Percentiles rank a stretch among this genome's conserved stretches.
Conservation (phyloP, 2,888 invertebrate genomes). For the Euclidia mi region DNA sequence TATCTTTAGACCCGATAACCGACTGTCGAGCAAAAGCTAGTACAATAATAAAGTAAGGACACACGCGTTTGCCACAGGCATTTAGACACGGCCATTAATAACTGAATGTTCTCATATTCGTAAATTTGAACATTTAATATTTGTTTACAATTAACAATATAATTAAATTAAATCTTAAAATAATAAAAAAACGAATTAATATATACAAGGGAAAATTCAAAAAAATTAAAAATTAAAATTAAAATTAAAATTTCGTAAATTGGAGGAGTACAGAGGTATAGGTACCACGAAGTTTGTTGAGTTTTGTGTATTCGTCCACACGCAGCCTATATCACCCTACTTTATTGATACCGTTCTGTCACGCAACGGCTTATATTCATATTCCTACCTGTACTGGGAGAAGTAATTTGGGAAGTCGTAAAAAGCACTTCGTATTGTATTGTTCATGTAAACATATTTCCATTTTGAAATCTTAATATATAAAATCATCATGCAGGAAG, state of each 20-base stretch:
- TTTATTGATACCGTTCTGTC: slow-evolving; percentile 48
- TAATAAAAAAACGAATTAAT: too few species aligned
- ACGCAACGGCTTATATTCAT: slow-evolving; percentile 47
- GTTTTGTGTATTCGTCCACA: slow-evolving; percentile 41
- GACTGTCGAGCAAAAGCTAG: too few species aligned
- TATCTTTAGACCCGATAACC: too few species aligned
- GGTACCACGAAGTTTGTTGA: slow-evolving; percentile 38
- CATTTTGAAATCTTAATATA: slow-evolving; percentile 28
- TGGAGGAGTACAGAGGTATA: slow-evolving; percentile 23
- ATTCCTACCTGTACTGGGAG: slow-evolving; percentile 39
- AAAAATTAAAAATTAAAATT: too few species aligned
- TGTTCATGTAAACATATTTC: slow-evolving; percentile 17
- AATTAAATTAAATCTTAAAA: too few species aligned
- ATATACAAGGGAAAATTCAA: too few species aligned
- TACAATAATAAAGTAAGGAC: too few species aligned
- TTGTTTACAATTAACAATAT: too few species aligned
- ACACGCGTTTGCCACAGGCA: too few species aligned
- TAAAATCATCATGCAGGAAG: too few species aligned
- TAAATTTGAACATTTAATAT: too few species aligned
- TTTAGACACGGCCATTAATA: background rate
- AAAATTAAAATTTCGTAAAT: too few species aligned
- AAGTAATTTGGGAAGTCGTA: slow-evolving; percentile 35
- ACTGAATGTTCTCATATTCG: slow-evolving; percentile 2
- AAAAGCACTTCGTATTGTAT: slow-evolving; percentile 38
- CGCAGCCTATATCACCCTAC: slow-evolving; percentile 42